Evolutionary conservation across 1,140 invertebrate species (phyloP).

Genomic region (Bombus consobrinus): DNA sequence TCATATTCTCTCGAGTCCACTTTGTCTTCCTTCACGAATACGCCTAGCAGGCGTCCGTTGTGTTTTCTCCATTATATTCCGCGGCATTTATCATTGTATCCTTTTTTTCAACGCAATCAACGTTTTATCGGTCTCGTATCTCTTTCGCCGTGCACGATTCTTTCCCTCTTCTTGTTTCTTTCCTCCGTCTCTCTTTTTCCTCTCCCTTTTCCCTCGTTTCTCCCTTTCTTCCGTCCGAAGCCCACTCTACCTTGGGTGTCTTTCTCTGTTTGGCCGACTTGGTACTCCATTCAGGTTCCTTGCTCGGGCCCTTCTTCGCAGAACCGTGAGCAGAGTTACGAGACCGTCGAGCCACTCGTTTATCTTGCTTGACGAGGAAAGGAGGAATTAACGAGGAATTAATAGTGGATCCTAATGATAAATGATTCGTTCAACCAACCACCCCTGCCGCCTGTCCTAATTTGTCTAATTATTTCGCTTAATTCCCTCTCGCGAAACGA

Average conservation of each 20-base stretch:
- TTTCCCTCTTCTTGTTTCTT: slow-evolving; percentile 16
- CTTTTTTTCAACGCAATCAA: slow-evolving; percentile 64
- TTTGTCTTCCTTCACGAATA: slow-evolving; percentile 41
- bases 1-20: slow-evolving; percentile 33
- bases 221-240: background rate
- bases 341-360: slow-evolving; percentile 79
- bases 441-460: slow-evolving; percentile 77
- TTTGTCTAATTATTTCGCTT: slow-evolving; percentile 84
- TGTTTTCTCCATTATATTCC: slow-evolving; percentile 48
- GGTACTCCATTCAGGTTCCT: slow-evolving; percentile 50
- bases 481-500: slow-evolving; percentile 77
- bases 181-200: background rate
- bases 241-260: background rate
- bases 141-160: slow-evolving; percentile 55
- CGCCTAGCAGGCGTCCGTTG: slow-evolving; percentile 19
- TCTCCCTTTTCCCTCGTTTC: background rate
- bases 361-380: slow-evolving; percentile 83
- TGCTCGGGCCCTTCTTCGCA: slow-evolving; percentile 28
- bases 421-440: slow-evolving; percentile 77
- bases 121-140: slow-evolving; percentile 68
- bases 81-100: slow-evolving; percentile 65
- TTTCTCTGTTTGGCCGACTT: background rate
- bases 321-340: slow-evolving; percentile 60
- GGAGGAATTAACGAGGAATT: slow-evolving; percentile 84
- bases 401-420: slow-evolving; percentile 83